These are phyloP conservation scores for Aeoliscus strigatus DNA, from an alignment of 2,797 vertebrate species.

Conservation along the genomic window DNA sequence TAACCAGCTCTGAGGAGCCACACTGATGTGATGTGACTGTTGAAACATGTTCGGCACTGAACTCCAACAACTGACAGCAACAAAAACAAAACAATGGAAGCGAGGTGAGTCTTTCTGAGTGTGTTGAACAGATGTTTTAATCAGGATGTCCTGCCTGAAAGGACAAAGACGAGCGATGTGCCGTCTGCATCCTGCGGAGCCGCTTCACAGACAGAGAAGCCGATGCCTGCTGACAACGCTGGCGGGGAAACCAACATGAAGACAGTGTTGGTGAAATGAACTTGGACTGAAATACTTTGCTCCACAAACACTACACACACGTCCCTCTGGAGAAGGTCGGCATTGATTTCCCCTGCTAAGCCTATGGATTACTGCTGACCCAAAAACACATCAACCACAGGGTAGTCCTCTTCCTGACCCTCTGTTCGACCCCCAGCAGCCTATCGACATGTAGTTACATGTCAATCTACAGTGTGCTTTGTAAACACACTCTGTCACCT, in stretches of 20 bases:
- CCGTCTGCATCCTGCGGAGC: slow-evolving; percentile 18
- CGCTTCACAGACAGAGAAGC: slow-evolving; percentile 37
- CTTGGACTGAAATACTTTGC: slow-evolving; percentile 3
- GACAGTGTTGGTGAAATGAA: slow-evolving; percentile 8
- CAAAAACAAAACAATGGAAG: too few relatives aligned
- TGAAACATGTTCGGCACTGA: too few relatives aligned
- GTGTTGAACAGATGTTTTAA: too few relatives aligned
- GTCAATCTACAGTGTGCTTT: slow-evolving; percentile 23
- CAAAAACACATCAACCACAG: slow-evolving; percentile 55
- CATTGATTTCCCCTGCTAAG: slow-evolving; percentile 59
- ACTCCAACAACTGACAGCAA: too few relatives aligned
- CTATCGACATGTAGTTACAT: slow-evolving; percentile 13
- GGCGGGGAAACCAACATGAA: slow-evolving; percentile 20
- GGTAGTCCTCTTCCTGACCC: slow-evolving; percentile 30
- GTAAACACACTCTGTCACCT: too few relatives aligned
- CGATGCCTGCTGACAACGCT: slow-evolving; percentile 56
- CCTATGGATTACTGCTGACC: slow-evolving; percentile 65
- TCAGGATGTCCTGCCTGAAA: slow-evolving; percentile 64
- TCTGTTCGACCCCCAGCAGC: slow-evolving; percentile 27
- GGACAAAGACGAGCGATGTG: slow-evolving; percentile 47
- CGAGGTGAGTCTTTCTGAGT: too few relatives aligned
- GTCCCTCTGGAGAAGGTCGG: slow-evolving; percentile 21
- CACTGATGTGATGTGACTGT: too few relatives aligned
- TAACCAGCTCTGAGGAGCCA: too few relatives aligned
- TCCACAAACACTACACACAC: background rate